Percentiles rank a stretch among this genome's conserved stretches.
These are phyloP conservation scores for Upupa epops DNA, from an alignment of 2,113 vertebrate genomes.

Conservation along the genomic window DNA sequence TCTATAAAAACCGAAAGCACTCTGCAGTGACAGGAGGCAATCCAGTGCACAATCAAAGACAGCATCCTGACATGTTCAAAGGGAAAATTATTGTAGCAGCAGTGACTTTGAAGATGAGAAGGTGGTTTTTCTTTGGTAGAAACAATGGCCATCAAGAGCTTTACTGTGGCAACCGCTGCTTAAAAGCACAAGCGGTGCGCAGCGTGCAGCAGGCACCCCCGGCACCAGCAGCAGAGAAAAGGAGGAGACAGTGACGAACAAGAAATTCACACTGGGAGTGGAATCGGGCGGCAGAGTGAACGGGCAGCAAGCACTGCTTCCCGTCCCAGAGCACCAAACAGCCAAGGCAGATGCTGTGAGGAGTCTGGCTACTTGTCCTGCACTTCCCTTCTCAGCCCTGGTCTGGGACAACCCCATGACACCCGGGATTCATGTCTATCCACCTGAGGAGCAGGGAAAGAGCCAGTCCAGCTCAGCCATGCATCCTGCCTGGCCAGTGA, in stretches of 20 bases:
- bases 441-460: background rate
- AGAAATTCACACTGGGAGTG: background rate
- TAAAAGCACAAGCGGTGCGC: background rate
- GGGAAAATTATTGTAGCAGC: constrained; percentile 32
- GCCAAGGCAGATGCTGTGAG: background rate
- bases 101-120: constrained; percentile 21
- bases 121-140: background rate
- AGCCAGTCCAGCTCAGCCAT: accelerated
- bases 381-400: accelerated
- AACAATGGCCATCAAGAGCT: constrained; percentile 35
- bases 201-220: background rate
- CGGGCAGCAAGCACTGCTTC: no score
- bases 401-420: background rate
- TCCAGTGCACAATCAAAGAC: constrained; percentile 43
- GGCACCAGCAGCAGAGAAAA: background rate
- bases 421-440: background rate
- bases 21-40: constrained; percentile 52
- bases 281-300: background rate
- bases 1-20: background rate
- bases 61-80: constrained; percentile 43
- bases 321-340: background rate
- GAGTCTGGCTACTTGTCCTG: background rate
- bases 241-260: background rate
- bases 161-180: background rate
- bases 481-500: background rate